Base-by-base conservation (phyloP, 2,888 invertebrate genomes). In the Metallyticus violacea region DNA sequence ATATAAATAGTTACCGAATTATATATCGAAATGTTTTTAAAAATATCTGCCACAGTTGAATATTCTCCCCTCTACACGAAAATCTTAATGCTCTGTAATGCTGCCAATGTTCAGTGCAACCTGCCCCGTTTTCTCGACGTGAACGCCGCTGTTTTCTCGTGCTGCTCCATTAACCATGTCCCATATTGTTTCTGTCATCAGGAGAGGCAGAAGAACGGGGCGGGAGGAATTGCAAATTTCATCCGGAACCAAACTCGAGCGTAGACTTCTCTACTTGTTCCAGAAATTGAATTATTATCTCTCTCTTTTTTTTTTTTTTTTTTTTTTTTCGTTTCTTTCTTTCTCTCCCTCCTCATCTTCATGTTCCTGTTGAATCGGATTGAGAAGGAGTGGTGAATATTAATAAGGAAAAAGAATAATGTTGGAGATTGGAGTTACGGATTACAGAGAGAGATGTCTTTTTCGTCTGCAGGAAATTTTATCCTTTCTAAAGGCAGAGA, bases 321-420 rank as follows among this genome's bases (percentile, higher is more conserved):
- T 26, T 7, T 78, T 78, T n/a, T n/a, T n/a, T n/a, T n/a, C n/a
- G n/a, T n/a, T n/a, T 80, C 22, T 40, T 81, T 82, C 82, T 82
- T 76, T 30, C 82, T 81, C 26, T 82, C 62, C 82, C 15, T 62
- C 22, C 40, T 62, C n/a, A n/a, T 62, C 15, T 4, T 15, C 40
- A 22, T 62, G 40, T 62, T 79, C 27, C 79, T 26, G 28, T 28
- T 82, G 83, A 86, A 86, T 86, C 84, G 86, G 84, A 86, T 86
- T 86, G 86, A 86, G 86, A 27, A 26, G 28, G 28, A 26, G 86
- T 79, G 80, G 80, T 84, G 86, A 86, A 86, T 86, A 86, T 86
- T 86, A 84, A 86, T 86, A 83, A 84, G 86, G 84, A 86, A 86
- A 77, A 22, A 1, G 82, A 40, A 26, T 82, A 82, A 82, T 82